A percentile compares a stretch with the other conserved stretches of the same genome.
phyloP scores from a whole-genome alignment of 2,888 invertebrate genomes.

The Agrotis exclamationis region DNA sequence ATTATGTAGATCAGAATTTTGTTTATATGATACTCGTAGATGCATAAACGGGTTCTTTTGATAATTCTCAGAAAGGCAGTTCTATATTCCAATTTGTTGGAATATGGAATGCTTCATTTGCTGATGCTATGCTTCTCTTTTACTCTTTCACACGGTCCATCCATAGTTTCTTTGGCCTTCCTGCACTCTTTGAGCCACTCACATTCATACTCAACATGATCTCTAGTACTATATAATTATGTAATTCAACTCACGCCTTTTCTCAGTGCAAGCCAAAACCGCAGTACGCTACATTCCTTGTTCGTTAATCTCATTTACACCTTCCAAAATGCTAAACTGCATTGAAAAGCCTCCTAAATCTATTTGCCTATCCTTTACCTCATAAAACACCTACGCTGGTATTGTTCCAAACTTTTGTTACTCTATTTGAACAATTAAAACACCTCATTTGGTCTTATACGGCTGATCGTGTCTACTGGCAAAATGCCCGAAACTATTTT shows the following conservation, averaged over 20 bases:
- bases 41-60: too few species aligned
- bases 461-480: slow-evolving; percentile 48
- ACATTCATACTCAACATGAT: not conserved
- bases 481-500: slow-evolving; percentile 53
- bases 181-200: too few species aligned
- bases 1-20: not conserved
- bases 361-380: slow-evolving; percentile 3
- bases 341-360: slow-evolving; percentile 13
- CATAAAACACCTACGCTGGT: slow-evolving; percentile 44
- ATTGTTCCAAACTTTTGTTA: slow-evolving; percentile 59
- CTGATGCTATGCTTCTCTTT: too few species aligned
- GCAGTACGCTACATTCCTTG: not conserved
- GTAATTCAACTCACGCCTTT: not conserved
- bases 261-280: not conserved
- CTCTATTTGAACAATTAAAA: slow-evolving; percentile 58
- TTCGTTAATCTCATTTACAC: not conserved
- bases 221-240: not conserved
- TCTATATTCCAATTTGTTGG: too few species aligned
- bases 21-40: too few species aligned
- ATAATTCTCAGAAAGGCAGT: too few species aligned
- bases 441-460: slow-evolving; percentile 61
- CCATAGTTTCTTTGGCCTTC: too few species aligned
- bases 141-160: too few species aligned
- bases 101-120: too few species aligned
- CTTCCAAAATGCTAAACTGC: not conserved